Conservation (phyloP, 2,888 invertebrate genomes). For the Pterostichus niger region DNA sequence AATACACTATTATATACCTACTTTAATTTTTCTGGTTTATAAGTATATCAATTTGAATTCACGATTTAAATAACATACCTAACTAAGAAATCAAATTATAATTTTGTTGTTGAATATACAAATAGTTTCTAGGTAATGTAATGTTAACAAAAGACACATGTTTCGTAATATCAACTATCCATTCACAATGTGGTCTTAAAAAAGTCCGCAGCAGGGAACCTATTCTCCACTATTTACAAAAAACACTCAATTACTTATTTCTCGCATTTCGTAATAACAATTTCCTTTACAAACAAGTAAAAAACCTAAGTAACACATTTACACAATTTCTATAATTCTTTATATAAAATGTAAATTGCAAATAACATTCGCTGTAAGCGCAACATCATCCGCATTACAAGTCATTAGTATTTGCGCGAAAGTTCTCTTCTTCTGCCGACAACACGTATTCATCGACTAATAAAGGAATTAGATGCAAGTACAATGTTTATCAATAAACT, state of each 20-base stretch:
- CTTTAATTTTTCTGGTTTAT: no score
- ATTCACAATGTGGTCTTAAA: conserved; percentile 3
- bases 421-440: conserved; percentile 20
- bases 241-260: conserved; percentile 8
- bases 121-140: neutral
- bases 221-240: neutral
- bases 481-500: conserved; percentile 65
- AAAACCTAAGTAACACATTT: conserved; percentile 1
- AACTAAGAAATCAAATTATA: no score
- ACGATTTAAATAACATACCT: no score
- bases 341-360: conserved; percentile 23
- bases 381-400: conserved; percentile 29
- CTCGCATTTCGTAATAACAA: conserved; percentile 9
- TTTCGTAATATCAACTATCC: conserved; percentile 21
- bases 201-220: neutral
- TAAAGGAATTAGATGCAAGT: conserved; percentile 56
- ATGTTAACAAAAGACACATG: conserved; percentile 18
- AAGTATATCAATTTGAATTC: no score
- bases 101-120: neutral
- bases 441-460: conserved; percentile 51
- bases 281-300: neutral
- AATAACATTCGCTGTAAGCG: neutral
- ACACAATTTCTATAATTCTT: neutral
- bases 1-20: no score
- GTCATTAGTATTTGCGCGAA: conserved; percentile 35